A percentile compares a stretch with the other conserved stretches of the same genome.
Conservation (phyloP, 2,113 vertebrate species). For the Haplotaxodon microlepis region DNA sequence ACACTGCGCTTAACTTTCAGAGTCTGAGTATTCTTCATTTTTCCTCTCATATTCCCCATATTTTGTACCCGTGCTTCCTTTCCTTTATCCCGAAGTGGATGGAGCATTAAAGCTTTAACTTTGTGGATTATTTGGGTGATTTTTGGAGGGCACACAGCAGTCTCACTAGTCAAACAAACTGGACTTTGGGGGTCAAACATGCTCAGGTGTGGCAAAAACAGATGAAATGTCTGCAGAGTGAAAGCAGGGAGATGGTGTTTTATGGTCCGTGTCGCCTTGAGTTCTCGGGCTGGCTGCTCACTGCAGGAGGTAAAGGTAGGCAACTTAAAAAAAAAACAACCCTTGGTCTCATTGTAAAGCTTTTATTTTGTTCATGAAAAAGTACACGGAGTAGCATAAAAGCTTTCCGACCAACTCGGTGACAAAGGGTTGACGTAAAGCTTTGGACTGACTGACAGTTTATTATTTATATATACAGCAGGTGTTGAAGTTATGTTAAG, state of each 20-base stretch:
- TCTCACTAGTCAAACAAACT: neutral
- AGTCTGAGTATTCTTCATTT: neutral
- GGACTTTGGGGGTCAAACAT: neutral
- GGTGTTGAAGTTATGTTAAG: neutral
- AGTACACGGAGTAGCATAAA: neutral
- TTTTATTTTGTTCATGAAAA: constrained; percentile 11
- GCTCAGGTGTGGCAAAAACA: neutral
- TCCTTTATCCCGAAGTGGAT: neutral
- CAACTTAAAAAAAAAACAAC: neutral
- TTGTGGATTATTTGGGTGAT: neutral
- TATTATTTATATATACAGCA: constrained; percentile 16
- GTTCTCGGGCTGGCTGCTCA: neutral
- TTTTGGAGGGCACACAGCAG: neutral
- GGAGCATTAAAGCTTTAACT: neutral
- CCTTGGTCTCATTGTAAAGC: neutral
- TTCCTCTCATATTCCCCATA: neutral
- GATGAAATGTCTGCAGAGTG: neutral
- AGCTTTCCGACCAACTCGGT: neutral
- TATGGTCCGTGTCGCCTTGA: neutral
- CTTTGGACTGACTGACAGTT: neutral
- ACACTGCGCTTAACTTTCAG: neutral
- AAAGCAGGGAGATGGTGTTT: neutral
- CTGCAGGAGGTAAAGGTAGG: neutral
- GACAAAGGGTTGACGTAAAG: neutral
- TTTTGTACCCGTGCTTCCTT: neutral